Percentiles rank a stretch among this genome's conserved stretches.
Evolutionary conservation across 2,113 vertebrate genomes (phyloP).

Genomic region (Narcine bancroftii): DNA sequence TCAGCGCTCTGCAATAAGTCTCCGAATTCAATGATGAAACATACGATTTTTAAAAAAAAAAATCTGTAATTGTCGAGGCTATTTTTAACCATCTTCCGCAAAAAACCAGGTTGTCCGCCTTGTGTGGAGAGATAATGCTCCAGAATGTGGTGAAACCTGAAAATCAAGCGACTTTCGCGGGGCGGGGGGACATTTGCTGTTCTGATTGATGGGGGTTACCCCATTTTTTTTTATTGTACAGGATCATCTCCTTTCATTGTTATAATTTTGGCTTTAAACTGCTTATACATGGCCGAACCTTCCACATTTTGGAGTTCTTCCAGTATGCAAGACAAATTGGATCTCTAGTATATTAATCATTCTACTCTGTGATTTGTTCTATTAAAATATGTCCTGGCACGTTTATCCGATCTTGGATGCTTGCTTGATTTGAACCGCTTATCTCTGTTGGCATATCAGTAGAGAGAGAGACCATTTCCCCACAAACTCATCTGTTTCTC

Average conservation of each 20-base stretch:
- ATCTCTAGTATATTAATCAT: neutral
- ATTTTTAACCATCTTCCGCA: neutral
- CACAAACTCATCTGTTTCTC: too few species aligned
- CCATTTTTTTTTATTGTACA: neutral
- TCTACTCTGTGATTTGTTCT: neutral
- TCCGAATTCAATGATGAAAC: too few species aligned
- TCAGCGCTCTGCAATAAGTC: neutral
- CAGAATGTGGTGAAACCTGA: neutral
- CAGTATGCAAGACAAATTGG: neutral
- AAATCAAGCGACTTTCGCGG: neutral
- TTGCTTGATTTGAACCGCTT: neutral
- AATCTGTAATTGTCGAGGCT: neutral
- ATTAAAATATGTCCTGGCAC: neutral
- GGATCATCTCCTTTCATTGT: neutral
- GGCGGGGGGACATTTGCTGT: neutral
- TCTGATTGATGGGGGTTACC: neutral
- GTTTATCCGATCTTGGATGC: neutral
- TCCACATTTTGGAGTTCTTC: neutral
- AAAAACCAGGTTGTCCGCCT: neutral
- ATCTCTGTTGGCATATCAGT: too few species aligned
- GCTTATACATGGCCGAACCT: neutral
- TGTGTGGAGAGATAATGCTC: neutral
- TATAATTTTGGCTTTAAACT: neutral
- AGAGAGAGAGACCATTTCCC: neutral
- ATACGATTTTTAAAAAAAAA: neutral